Evolutionary conservation across 2,888 invertebrate genomes (phyloP), one percentile per base, ranked within the genome.

Genomic region (Catocala fraxini): DNA sequence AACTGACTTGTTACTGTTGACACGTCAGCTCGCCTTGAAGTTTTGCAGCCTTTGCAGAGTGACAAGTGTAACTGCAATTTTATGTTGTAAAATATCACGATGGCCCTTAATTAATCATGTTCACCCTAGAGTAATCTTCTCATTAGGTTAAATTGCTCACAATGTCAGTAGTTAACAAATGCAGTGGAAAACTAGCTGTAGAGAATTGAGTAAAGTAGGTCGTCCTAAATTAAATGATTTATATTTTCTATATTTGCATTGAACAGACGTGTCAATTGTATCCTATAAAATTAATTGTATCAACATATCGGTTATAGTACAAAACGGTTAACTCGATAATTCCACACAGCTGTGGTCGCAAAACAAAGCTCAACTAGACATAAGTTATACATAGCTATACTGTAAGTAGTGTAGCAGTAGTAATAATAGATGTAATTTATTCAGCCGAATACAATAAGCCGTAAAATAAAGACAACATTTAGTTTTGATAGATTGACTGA

Each of bases 281-380:
- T 25, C 15, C 39, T 43, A 35, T 15, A 34, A 45, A 49, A 49
- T n/a, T 15, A 39, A 46, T 48, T 7, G 13, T 66, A 47, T 59
- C 52, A 65, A 63, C 34, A 56, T 67, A 63, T 65, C 65, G 53
- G 62, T 60, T 63, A 51, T 63, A 77, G 74, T 77, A 77, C 70
- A 73, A 75, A 79, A 58, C 39, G 59, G 48, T 62, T 73, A 67
- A 66, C 57, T 71, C 68, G 63, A 59, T 62, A 60, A 73, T 70
- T 58, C 61, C 59, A 70, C 51, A 42, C 59, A 57, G 61, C 56
- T 61, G 70, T 61, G 67, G 66, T 68, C 41, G 77, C 70, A 67
- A 63, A 73, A 73, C 59, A 80, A 84, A 80, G 89, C 89, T 89
- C 89, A 89, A 89, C 82, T 87, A 82, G 55, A 47, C 63, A 51